Percentiles rank a stretch among this genome's conserved stretches.
These are phyloP conservation scores for Mastomys natalensis DNA, from an alignment of 2,113 vertebrate genomes.

Conservation along the genomic window DNA sequence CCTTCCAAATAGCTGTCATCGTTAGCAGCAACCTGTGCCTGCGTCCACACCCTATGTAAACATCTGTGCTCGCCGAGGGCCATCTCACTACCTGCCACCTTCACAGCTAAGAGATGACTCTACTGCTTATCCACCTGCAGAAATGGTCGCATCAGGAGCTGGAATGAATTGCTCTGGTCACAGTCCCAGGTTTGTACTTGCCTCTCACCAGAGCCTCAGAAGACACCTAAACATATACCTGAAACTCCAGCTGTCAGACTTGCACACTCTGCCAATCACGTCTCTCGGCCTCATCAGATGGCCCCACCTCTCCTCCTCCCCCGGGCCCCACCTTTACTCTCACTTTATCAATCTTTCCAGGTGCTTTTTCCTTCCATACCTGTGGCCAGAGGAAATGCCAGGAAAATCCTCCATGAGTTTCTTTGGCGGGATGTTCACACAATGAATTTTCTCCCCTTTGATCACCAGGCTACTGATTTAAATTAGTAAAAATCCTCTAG, in stretches of 20 bases:
- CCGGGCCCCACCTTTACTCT: neutral
- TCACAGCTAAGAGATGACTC: neutral
- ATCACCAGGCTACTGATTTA: constrained; percentile 67
- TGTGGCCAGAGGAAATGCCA: constrained; percentile 46
- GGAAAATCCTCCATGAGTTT: constrained; percentile 24
- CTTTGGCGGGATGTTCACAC: constrained; percentile 24
- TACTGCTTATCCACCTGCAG: neutral
- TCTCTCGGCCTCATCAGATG: neutral
- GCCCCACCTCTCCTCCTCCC: neutral
- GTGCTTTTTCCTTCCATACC: constrained; percentile 13
- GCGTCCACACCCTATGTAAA: neutral
- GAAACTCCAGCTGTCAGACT: neutral
- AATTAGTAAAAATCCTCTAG: constrained; percentile 60
- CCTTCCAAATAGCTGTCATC: neutral
- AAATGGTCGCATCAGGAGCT: neutral
- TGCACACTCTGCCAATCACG: neutral
- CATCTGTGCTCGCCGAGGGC: neutral
- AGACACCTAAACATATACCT: neutral
- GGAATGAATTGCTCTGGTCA: neutral
- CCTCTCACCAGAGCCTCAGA: neutral
- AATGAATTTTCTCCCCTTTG: constrained; percentile 51
- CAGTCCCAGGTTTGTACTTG: neutral
- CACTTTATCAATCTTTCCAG: neutral
- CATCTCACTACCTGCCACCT: neutral
- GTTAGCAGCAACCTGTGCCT: neutral